Percentiles rank a stretch among this genome's conserved stretches.
Evolutionary conservation across 2,113 vertebrate genomes (phyloP).

Genomic region (Hystrix brachyura): DNA sequence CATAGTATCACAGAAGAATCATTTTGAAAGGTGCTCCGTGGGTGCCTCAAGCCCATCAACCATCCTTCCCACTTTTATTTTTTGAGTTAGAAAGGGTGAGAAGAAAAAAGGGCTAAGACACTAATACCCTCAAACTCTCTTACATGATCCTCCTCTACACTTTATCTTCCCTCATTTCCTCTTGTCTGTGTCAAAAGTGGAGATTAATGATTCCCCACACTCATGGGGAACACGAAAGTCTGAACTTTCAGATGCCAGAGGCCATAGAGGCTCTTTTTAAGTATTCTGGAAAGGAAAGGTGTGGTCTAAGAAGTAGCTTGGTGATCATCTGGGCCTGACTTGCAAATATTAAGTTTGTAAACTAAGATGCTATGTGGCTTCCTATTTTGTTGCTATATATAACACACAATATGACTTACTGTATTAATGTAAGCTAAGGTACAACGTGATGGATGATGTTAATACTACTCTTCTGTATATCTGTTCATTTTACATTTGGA

Average conservation of each 20-base stretch:
- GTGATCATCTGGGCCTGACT: neutral
- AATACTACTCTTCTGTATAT: neutral
- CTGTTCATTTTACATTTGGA: neutral
- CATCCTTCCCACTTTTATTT: neutral
- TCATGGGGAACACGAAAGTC: neutral
- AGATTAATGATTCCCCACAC: neutral
- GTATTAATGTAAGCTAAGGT: neutral
- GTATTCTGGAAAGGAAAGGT: conserved; percentile 24
- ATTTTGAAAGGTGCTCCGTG: neutral
- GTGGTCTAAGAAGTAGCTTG: neutral
- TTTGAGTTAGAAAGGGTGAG: neutral
- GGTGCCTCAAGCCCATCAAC: neutral
- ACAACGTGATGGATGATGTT: neutral
- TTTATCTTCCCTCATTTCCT: neutral
- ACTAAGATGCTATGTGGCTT: neutral
- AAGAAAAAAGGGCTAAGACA: neutral
- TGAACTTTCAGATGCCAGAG: neutral
- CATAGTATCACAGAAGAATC: neutral
- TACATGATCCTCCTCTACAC: too few species aligned
- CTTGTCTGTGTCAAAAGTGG: neutral
- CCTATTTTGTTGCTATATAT: neutral
- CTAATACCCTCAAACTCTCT: neutral
- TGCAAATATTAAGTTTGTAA: neutral
- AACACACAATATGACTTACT: neutral
- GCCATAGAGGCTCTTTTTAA: neutral